Evolutionary conservation across 2,888 invertebrate genomes (phyloP).

Genomic region (Drosophila melanosoma): DNA sequence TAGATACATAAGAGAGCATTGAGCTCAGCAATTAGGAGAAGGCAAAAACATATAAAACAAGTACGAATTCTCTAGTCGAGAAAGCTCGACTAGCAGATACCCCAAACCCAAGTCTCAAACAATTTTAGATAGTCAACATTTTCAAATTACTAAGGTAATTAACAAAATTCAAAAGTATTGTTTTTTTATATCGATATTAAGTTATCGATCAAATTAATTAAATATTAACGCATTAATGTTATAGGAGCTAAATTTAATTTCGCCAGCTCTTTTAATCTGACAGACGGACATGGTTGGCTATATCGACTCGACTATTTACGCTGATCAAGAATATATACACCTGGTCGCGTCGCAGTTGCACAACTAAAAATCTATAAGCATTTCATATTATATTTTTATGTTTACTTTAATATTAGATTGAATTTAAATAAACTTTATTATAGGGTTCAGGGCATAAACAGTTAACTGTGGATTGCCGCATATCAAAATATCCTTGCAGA

Average conservation of each 20-base stretch:
- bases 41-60: conserved; percentile 6
- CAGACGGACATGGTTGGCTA: not conserved
- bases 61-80: not conserved
- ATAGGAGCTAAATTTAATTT: not conserved
- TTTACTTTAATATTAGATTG: not conserved
- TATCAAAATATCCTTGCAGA: not conserved
- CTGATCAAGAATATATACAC: not conserved
- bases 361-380: not conserved
- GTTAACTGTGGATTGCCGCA: conserved; percentile 4
- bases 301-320: not conserved
- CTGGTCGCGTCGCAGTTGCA: not conserved
- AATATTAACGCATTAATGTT: not conserved
- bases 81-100: not conserved
- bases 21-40: conserved; percentile 17
- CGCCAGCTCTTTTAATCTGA: not conserved
- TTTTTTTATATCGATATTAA: not conserved
- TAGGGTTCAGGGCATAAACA: not conserved
- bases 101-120: not conserved
- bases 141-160: not conserved
- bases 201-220: not conserved
- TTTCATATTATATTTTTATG: not conserved
- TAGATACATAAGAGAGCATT: conserved; percentile 17
- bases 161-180: not conserved
- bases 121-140: not conserved
- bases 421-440: not conserved